Percentiles rank a stretch among this genome's conserved stretches.
phyloP scores from a whole-genome alignment of 2,797 vertebrate genomes.

The Pseudomugil gertrudae region DNA sequence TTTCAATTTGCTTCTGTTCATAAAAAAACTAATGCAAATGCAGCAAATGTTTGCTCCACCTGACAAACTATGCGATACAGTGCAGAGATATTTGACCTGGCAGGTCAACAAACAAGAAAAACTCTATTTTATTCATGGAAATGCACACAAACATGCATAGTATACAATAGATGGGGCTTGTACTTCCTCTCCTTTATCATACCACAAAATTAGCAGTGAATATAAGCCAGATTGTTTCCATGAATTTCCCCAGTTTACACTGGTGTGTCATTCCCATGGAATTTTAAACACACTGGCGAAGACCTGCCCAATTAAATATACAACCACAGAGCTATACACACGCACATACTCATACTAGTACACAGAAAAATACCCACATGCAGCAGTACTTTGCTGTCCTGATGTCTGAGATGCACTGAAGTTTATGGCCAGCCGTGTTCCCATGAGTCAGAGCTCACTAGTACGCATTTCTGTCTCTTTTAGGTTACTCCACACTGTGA shows the following conservation, averaged over 20 bases:
- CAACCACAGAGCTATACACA: conserved; percentile 46
- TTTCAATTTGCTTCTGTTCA: conserved; percentile 26
- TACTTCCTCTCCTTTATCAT: conserved; percentile 29
- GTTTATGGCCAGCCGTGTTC: conserved; percentile 40
- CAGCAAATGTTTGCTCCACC: conserved; percentile 24
- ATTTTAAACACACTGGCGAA: conserved; percentile 75
- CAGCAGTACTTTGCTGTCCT: conserved; percentile 48
- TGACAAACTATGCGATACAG: conserved; percentile 36
- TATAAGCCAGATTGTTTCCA: conserved; percentile 65
- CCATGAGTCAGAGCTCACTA: conserved; percentile 34
- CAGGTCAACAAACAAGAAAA: conserved; percentile 31
- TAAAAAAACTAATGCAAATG: conserved; percentile 18
- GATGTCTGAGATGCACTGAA: conserved; percentile 35
- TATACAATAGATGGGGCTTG: conserved; percentile 10
- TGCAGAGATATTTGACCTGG: conserved; percentile 39
- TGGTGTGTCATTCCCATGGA: conserved; percentile 71
- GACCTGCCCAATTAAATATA: conserved; percentile 72
- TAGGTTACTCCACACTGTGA: conserved; percentile 13
- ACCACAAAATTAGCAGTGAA: conserved; percentile 56
- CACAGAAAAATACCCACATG: conserved; percentile 36
- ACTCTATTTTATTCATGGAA: conserved; percentile 22
- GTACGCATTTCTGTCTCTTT: conserved; percentile 23
- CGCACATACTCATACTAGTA: conserved; percentile 30
- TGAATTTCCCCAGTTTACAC: conserved; percentile 64
- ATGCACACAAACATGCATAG: neutral